Percentiles rank a stretch among this genome's conserved stretches.
These are phyloP conservation scores for Dryococelus australis DNA, from an alignment of 2,888 invertebrate genomes.

Conservation along the genomic window DNA sequence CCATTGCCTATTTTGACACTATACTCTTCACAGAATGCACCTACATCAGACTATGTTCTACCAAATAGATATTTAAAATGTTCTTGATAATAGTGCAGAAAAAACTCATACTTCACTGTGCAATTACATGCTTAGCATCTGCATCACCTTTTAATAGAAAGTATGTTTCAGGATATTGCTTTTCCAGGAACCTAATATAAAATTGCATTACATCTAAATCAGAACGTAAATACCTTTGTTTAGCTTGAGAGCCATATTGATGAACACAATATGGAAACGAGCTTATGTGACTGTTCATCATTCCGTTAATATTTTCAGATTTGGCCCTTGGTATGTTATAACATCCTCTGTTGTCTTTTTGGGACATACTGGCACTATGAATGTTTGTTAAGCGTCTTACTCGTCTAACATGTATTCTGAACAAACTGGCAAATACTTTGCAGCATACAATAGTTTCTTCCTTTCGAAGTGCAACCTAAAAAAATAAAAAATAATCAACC, in stretches of 20 bases:
- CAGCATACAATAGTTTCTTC: not conserved
- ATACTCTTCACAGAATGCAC: not conserved
- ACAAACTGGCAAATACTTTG: not conserved
- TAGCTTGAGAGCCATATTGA: not conserved
- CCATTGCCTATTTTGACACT: not conserved
- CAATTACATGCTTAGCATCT: not conserved
- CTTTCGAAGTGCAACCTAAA: not conserved
- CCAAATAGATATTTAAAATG: not conserved
- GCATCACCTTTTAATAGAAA: not conserved
- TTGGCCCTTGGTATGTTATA: not conserved
- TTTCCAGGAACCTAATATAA: not conserved
- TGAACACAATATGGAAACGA: not conserved
- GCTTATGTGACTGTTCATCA: not conserved
- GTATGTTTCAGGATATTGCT: not conserved
- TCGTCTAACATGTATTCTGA: not conserved
- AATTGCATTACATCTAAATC: not conserved
- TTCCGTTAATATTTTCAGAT: not conserved
- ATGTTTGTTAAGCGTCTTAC: not conserved
- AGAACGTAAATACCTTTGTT: conserved; percentile 1
- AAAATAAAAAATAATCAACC: not conserved
- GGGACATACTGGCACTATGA: not conserved
- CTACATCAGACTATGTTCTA: not conserved
- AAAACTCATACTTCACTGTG: not conserved
- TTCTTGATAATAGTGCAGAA: not conserved
- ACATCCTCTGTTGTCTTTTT: conserved; percentile 5